Evolutionary conservation across 2,113 vertebrate genomes (phyloP).

Genomic region (Rhinogobius similis): DNA sequence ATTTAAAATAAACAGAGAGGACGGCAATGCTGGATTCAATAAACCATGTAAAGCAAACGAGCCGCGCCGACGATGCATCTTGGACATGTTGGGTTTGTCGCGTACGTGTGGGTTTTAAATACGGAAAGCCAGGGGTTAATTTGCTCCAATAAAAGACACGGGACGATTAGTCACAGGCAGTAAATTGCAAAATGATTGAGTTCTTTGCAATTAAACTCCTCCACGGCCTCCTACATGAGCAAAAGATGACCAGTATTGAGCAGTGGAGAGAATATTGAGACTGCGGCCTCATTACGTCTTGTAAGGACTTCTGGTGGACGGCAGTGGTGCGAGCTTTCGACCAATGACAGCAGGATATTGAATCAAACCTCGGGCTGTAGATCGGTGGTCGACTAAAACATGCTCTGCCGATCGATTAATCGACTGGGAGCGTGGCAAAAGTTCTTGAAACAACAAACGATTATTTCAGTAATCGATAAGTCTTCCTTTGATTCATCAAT

Average conservation of each 20-base stretch:
- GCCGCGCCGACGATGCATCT: not conserved
- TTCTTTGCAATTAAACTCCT: slow-evolving; percentile 1
- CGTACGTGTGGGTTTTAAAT: not conserved
- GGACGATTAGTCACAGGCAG: not conserved
- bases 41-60: not conserved
- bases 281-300: not conserved
- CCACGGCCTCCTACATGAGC: not conserved
- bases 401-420: too few species aligned
- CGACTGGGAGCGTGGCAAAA: too few species aligned
- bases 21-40: not conserved
- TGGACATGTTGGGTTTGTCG: not conserved
- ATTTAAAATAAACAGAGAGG: slow-evolving; percentile 1
- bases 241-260: not conserved
- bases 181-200: not conserved
- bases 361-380: too few species aligned
- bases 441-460: too few species aligned
- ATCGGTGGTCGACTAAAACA: too few species aligned
- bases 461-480: too few species aligned
- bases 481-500: too few species aligned
- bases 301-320: not conserved
- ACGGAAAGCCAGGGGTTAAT: not conserved
- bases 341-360: not conserved
- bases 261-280: not conserved
- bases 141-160: not conserved
- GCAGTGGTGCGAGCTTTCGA: not conserved